These are phyloP conservation scores for Pseudomyrmex dendroicus DNA, from an alignment of 1,140 invertebrate genomes.

Conservation along the genomic window DNA sequence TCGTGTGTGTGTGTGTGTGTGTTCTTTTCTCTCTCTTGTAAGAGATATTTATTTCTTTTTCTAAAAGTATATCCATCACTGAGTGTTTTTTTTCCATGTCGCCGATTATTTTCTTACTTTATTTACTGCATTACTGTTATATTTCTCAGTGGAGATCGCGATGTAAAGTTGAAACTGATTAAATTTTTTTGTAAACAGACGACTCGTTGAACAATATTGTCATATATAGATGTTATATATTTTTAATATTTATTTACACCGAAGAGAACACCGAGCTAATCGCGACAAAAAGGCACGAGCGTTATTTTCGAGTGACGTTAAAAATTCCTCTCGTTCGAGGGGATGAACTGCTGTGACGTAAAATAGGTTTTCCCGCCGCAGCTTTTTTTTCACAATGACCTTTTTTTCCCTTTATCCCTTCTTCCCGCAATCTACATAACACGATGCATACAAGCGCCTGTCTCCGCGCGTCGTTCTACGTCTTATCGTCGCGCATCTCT, in stretches of 20 bases:
- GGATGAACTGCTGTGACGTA: slow-evolving; percentile 45
- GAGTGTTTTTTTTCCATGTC: too few relatives aligned
- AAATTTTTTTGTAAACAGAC: too few relatives aligned
- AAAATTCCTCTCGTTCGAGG: slow-evolving; percentile 11
- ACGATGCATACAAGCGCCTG: slow-evolving; percentile 45
- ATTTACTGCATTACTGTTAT: neutral
- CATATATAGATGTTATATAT: too few relatives aligned
- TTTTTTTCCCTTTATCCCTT: slow-evolving; percentile 40
- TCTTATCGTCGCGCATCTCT: slow-evolving; percentile 42
- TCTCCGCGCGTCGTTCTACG: slow-evolving; percentile 18
- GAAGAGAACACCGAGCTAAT: neutral
- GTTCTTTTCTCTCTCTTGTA: neutral
- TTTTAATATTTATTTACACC: too few relatives aligned
- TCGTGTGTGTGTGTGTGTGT: neutral
- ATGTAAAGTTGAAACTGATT: too few relatives aligned
- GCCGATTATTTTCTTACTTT: neutral
- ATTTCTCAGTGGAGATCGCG: neutral
- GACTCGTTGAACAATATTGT: too few relatives aligned
- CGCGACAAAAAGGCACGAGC: slow-evolving; percentile 17
- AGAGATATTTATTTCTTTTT: neutral
- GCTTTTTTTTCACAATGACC: slow-evolving; percentile 41
- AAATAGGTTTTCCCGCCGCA: slow-evolving; percentile 25
- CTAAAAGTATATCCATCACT: neutral
- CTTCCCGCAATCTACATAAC: slow-evolving; percentile 42
- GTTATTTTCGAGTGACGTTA: slow-evolving; percentile 8